A percentile compares a stretch with the other conserved stretches of the same genome.
phyloP scores from a whole-genome alignment of 2,113 vertebrate genomes.

The Pimephales promelas region DNA sequence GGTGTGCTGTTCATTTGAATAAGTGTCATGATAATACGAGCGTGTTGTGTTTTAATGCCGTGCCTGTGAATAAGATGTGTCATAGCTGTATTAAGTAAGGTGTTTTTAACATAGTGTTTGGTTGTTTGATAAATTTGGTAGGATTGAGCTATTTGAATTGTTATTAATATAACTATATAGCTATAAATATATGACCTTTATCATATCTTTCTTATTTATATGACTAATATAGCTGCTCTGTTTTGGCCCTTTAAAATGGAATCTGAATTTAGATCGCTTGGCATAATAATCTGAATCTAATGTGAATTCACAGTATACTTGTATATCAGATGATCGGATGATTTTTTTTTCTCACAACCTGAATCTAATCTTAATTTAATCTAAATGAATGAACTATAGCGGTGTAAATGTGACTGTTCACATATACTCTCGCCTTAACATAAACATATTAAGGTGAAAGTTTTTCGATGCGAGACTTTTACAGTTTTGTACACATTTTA shows the following conservation, averaged over 20 bases:
- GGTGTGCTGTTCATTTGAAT: slow-evolving; percentile 5
- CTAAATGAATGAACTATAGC: background rate
- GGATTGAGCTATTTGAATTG: too few species aligned
- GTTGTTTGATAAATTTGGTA: too few species aligned
- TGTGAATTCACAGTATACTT: background rate
- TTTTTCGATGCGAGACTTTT: background rate
- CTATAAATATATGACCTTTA: background rate
- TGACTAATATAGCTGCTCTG: background rate
- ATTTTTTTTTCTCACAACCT: background rate
- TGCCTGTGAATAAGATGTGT: background rate
- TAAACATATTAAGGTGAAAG: background rate
- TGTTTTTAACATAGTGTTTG: too few species aligned
- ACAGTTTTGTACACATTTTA: background rate
- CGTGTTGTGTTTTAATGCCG: background rate
- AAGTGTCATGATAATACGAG: background rate
- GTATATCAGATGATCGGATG: too few species aligned
- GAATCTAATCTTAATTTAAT: background rate
- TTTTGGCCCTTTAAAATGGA: too few species aligned
- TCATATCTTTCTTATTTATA: background rate
- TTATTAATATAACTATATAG: too few species aligned
- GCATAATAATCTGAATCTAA: background rate
- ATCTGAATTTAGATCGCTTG: background rate
- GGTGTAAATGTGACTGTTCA: background rate
- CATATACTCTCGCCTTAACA: background rate
- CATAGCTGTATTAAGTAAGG: background rate